Percentiles rank a stretch among this genome's conserved stretches.
Evolutionary conservation across 2,797 vertebrate species (phyloP).

Genomic region (Cheirogaleus major): DNA sequence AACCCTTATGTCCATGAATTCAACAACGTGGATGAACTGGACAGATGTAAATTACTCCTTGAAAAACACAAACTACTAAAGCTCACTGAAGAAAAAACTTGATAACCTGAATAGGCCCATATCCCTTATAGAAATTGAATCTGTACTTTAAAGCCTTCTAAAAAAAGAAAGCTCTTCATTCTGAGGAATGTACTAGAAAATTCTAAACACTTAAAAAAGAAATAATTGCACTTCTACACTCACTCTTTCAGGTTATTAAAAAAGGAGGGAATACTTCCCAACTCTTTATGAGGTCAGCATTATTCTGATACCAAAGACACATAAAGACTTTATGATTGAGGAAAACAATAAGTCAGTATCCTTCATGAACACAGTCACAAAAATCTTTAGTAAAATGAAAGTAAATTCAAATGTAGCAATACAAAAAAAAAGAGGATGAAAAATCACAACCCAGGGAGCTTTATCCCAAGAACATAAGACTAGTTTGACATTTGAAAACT

Average conservation of each 20-base stretch:
- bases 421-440: not conserved
- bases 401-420: not conserved
- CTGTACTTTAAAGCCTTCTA: not conserved
- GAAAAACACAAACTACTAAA: not conserved
- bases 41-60: not conserved
- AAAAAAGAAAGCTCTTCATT: not conserved
- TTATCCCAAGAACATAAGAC: not conserved
- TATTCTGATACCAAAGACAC: not conserved
- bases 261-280: not conserved
- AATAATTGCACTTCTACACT: not conserved
- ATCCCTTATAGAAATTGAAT: not conserved
- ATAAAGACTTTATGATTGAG: not conserved
- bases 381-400: not conserved
- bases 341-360: not conserved
- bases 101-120: not conserved
- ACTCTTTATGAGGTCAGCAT: not conserved
- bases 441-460: not conserved
- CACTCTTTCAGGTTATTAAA: not conserved
- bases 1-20: not conserved
- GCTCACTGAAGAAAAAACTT: not conserved
- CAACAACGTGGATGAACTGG: not conserved
- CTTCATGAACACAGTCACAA: not conserved
- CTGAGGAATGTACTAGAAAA: not conserved
- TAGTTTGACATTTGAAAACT: not conserved
- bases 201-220: constrained; percentile 5